Conservation (phyloP, 2,888 invertebrate species). For the Lasius fuliginosus region DNA sequence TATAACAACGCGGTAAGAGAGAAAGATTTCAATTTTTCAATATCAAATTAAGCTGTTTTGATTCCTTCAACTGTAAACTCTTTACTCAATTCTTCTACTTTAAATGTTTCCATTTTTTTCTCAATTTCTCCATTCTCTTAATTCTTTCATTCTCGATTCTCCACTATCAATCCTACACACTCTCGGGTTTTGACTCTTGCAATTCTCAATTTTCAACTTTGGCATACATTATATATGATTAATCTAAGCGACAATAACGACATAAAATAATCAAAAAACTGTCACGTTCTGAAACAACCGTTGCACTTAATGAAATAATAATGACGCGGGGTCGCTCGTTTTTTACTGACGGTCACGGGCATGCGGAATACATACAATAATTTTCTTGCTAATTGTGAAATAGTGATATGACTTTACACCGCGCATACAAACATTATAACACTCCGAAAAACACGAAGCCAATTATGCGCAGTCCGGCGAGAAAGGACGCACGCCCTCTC, state of each 20-base stretch:
- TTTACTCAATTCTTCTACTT: neutral
- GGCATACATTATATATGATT: neutral
- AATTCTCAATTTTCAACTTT: slow-evolving; percentile 2
- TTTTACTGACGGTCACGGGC: slow-evolving; percentile 67
- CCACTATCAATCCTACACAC: neutral
- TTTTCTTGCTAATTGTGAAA: slow-evolving; percentile 82
- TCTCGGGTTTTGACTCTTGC: neutral
- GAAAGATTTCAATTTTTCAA: neutral
- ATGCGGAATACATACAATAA: slow-evolving; percentile 68
- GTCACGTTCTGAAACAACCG: neutral
- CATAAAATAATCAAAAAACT: slow-evolving; percentile 38
- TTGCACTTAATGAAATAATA: slow-evolving; percentile 74
- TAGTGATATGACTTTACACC: slow-evolving; percentile 75
- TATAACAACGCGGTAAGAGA: neutral
- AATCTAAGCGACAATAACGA: slow-evolving; percentile 17
- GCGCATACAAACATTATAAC: slow-evolving; percentile 80
- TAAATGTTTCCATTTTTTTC: neutral
- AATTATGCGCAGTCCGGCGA: slow-evolving; percentile 80
- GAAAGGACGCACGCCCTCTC: slow-evolving; percentile 77
- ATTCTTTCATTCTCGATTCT: neutral
- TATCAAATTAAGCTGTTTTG: slow-evolving; percentile 11
- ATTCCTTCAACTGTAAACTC: neutral
- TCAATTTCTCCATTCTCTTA: neutral
- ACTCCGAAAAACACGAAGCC: slow-evolving; percentile 81
- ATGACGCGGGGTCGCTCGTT: slow-evolving; percentile 69